Conservation (phyloP, 1,140 invertebrate genomes). For the Meteorus sp. region DNA sequence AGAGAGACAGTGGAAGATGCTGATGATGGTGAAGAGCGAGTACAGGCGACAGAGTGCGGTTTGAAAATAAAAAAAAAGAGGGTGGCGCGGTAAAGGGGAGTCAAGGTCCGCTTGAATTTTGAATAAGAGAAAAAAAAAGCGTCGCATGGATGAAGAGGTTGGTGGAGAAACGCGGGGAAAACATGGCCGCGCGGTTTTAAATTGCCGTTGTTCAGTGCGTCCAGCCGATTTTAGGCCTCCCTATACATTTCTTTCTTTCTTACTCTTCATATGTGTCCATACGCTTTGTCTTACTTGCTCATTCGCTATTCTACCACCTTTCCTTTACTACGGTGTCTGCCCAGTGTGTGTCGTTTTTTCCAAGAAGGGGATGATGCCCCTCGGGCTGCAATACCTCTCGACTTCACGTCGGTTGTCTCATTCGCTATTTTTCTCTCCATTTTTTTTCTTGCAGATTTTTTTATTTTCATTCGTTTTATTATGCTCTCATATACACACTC, state of each 20-base stretch:
- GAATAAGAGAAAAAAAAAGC: constrained; percentile 16
- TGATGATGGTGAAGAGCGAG: too few species aligned
- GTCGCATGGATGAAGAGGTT: background rate
- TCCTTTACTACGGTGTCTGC: background rate
- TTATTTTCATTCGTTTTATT: background rate
- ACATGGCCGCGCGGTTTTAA: constrained; percentile 15
- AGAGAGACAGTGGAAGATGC: background rate
- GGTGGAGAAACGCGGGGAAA: background rate
- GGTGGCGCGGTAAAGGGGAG: background rate
- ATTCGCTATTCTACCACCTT: too few species aligned
- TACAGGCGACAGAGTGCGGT: background rate
- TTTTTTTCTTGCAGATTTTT: constrained; percentile 3
- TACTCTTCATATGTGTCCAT: too few species aligned
- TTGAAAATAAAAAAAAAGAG: background rate
- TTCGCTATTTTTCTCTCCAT: background rate
- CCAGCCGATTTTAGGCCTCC: background rate
- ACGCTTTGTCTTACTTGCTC: too few species aligned
- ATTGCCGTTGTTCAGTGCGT: constrained; percentile 8
- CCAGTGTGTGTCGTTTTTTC: background rate
- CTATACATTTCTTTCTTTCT: background rate
- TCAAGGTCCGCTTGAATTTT: constrained; percentile 20
- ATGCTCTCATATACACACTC: background rate
- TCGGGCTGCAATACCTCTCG: background rate
- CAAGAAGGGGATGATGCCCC: background rate
- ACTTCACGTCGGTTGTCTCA: too few species aligned